Percentiles rank a stretch among this genome's conserved stretches.
Evolutionary conservation across 2,888 invertebrate species (phyloP).

Genomic region (Agrotis exclamationis): DNA sequence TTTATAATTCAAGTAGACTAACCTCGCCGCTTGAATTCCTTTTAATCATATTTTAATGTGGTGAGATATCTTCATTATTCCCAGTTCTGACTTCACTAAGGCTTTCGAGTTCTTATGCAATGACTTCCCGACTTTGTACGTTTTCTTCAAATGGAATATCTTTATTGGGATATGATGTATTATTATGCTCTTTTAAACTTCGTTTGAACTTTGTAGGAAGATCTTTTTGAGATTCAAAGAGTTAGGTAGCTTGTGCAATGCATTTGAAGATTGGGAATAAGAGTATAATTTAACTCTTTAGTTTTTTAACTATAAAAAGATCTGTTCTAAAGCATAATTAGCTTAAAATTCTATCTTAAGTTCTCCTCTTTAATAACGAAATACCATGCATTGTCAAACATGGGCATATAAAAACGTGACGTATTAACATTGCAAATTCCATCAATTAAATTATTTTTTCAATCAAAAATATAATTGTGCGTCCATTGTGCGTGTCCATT

Average conservation of each 20-base stretch:
- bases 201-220: constrained; percentile 24
- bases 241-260: neutral
- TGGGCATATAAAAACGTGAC: too few species aligned
- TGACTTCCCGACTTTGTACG: constrained; percentile 48
- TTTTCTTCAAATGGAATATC: constrained; percentile 44
- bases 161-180: constrained; percentile 26
- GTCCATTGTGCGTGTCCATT: too few species aligned
- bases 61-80: constrained; percentile 55
- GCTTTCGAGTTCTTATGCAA: constrained; percentile 48
- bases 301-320: too few species aligned
- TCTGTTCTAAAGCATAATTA: neutral
- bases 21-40: constrained; percentile 36
- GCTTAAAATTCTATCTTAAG: neutral
- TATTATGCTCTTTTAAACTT: constrained; percentile 20
- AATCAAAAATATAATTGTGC: too few species aligned
- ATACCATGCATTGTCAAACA: too few species aligned
- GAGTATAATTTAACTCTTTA: neutral
- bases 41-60: constrained; percentile 62
- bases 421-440: too few species aligned
- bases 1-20: constrained; percentile 27
- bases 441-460: too few species aligned
- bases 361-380: too few species aligned
- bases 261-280: neutral
- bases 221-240: constrained; percentile 5
- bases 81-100: constrained; percentile 39